Conservation (phyloP, 1,140 invertebrate genomes). For the Colletes gigas region DNA sequence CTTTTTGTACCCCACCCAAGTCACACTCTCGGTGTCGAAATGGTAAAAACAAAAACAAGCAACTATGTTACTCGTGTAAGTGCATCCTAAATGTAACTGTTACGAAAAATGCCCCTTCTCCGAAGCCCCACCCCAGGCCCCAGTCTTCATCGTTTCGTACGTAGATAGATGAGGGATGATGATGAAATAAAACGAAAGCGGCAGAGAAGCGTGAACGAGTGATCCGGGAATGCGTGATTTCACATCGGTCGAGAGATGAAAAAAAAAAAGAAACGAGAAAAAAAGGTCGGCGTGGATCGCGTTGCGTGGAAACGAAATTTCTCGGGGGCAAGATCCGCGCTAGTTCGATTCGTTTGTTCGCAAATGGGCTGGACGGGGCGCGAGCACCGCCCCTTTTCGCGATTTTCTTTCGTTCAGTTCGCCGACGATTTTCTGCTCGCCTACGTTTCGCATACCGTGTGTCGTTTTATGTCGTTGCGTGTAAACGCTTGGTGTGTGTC, state of each 20-base stretch:
- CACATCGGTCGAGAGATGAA: background rate
- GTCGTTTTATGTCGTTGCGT: slow-evolving; percentile 3
- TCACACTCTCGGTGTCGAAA: slow-evolving; percentile 72
- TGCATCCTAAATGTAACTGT: slow-evolving; percentile 67
- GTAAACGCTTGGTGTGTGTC: background rate
- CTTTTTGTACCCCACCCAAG: slow-evolving; percentile 74
- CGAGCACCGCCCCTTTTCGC: background rate
- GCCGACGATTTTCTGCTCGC: slow-evolving; percentile 8
- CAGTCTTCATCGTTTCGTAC: slow-evolving; percentile 60
- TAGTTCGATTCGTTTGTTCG: background rate
- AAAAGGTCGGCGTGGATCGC: background rate
- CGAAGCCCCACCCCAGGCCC: slow-evolving; percentile 57
- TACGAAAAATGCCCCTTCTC: slow-evolving; percentile 60
- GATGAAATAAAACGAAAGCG: slow-evolving; percentile 11
- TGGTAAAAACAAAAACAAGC: slow-evolving; percentile 43
- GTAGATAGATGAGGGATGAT: slow-evolving; percentile 47
- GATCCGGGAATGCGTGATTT: slow-evolving; percentile 13
- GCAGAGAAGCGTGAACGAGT: slow-evolving; percentile 26
- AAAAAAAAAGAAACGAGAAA: too few relatives aligned
- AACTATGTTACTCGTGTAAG: slow-evolving; percentile 65
- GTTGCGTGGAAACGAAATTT: slow-evolving; percentile 19
- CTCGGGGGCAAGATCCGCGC: background rate
- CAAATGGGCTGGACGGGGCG: background rate
- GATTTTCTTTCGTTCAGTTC: background rate
- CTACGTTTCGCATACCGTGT: slow-evolving; percentile 4